Base-by-base conservation (phyloP, 2,888 invertebrate genomes). In the Tubulanus polymorphus region DNA sequence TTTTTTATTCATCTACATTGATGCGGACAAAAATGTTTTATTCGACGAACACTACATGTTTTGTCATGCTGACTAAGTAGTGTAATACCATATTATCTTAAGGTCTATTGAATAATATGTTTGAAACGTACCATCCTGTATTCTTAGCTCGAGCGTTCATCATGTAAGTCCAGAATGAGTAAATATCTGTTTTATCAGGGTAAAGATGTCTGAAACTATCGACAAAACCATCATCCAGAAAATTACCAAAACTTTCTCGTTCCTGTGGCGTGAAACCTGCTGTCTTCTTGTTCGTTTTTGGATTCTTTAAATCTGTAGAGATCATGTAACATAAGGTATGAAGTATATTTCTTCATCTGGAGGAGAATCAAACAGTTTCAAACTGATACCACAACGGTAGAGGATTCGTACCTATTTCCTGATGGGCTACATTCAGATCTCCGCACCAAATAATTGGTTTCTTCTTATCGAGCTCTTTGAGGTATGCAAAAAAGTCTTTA, bases 231-330 rank as follows among this genome's bases (percentile, higher is more conserved):
- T 86, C 84, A 0, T 82, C 82, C 10, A 99, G 81, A 50, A 97
- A 84, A 27, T 88, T 86, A 0, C 89, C 87, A 87, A 99, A 91
- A 23, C 90, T 92, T 10, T 91, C 88, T 30, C 99, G 84, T 81
- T 99, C 99, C 75, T 96, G 91, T 59, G 86, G 85, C 0, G 97
- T 97, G 76, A 97, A 99, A 2, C 99, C 99, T 28, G 99, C 94
- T 75, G 67, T 75, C 59, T 88, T 93, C 61, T 85, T 88, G 76
- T 99, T 99, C 0, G 87, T 84, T 79, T 93, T 93, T 1, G 99
- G 97, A 81, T 97, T 96, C 2, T 88, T 86, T 72, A 99, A 82
- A 84, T 99, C 95, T 89, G 76, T 29, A 18, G n/a, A n/a, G n/a
- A 15, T 32, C 8, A 32, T 18, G 18, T 48, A 15, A 12, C 10